These are phyloP conservation scores for Melozone crissalis DNA, from an alignment of 2,113 vertebrate species.

Conservation along the genomic window DNA sequence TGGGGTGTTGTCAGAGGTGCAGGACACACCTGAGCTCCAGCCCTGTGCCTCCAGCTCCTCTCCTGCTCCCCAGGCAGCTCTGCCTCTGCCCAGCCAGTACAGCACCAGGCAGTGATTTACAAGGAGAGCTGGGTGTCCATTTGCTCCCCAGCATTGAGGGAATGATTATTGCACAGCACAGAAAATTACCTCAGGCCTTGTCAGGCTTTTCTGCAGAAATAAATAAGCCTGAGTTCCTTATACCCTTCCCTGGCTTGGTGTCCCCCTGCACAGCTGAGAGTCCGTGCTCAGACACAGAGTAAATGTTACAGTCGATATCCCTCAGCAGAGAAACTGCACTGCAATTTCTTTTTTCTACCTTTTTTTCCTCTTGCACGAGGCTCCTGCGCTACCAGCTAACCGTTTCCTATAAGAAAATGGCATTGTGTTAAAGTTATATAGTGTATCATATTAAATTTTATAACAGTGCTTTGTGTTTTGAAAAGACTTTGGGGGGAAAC, in stretches of 20 bases:
- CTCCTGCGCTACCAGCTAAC: background rate
- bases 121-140: background rate
- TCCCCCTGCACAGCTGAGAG: background rate
- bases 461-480: conserved; percentile 59
- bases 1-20: background rate
- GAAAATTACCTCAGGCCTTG: background rate
- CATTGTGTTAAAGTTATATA: conserved; percentile 63
- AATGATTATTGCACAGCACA: background rate
- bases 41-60: background rate
- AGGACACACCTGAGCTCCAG: background rate
- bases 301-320: background rate
- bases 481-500: conserved; percentile 46
- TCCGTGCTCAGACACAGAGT: background rate
- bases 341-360: background rate
- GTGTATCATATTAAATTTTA: conserved; percentile 65
- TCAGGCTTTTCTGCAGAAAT: conserved; percentile 13
- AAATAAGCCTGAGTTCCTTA: background rate
- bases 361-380: background rate
- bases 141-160: background rate
- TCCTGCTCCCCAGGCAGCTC: background rate
- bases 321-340: conserved; percentile 3
- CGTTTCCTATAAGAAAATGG: conserved; percentile 46
- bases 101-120: background rate
- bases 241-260: background rate
- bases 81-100: background rate